Percentiles rank a stretch among this genome's conserved stretches.
These are phyloP conservation scores for Byasa hedistus DNA, from an alignment of 2,888 invertebrate species.

Conservation along the genomic window DNA sequence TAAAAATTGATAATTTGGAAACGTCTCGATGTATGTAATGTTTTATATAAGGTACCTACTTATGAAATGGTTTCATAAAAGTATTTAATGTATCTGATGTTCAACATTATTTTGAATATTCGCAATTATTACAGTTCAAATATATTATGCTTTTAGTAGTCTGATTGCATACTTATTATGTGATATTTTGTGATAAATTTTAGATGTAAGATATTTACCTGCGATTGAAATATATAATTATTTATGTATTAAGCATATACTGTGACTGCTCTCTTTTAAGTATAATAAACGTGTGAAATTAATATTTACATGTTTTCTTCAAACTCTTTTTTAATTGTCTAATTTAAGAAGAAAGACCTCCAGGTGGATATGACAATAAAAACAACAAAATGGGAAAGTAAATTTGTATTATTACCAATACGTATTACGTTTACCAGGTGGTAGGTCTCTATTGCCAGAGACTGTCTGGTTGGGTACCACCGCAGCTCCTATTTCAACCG, in stretches of 20 bases:
- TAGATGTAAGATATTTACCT: constrained; percentile 45
- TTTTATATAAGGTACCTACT: not conserved
- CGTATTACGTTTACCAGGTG: no score
- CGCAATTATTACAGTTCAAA: constrained; percentile 4
- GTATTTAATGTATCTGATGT: not conserved
- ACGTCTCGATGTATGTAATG: no score
- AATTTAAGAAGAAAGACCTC: no score
- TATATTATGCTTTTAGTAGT: constrained; percentile 42
- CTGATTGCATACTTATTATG: constrained; percentile 56
- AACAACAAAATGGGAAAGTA: no score
- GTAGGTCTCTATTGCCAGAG: no score
- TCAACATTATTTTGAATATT: constrained; percentile 1
- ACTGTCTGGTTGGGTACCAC: no score
- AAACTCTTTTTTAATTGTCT: not conserved
- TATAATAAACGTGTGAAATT: constrained; percentile 31
- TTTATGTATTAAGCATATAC: constrained; percentile 33
- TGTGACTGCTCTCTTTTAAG: constrained; percentile 38
- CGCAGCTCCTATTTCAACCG: no score
- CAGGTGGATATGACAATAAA: no score
- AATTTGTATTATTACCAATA: no score
- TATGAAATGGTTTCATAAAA: not conserved
- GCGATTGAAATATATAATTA: constrained; percentile 26
- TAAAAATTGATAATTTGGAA: no score
- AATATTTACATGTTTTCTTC: not conserved
- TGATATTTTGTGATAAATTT: constrained; percentile 67